These are phyloP conservation scores for Echiichthys vipera DNA, from an alignment of 2,797 vertebrate genomes.

Conservation along the genomic window DNA sequence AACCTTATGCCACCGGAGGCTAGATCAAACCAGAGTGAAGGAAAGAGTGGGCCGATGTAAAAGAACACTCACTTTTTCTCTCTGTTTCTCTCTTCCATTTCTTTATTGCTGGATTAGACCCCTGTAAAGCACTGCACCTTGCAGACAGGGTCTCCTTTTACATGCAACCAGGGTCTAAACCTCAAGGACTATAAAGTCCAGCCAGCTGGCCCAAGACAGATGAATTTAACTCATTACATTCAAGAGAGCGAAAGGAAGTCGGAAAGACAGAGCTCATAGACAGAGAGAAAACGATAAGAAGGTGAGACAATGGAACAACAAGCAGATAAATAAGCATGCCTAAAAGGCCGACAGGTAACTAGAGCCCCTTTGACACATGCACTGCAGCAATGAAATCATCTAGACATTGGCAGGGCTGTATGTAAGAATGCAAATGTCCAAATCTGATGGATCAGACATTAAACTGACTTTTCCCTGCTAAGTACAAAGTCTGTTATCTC, in stretches of 20 bases:
- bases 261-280: constrained; percentile 7
- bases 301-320: constrained; percentile 5
- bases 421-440: no score
- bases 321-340: neutral
- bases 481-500: no score
- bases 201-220: constrained; percentile 68
- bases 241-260: constrained; percentile 43
- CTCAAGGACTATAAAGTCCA: constrained; percentile 75
- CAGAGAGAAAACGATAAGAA: neutral
- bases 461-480: no score
- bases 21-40: constrained; percentile 61
- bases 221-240: constrained; percentile 69
- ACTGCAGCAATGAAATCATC: no score
- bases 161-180: constrained; percentile 65
- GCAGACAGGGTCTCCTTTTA: constrained; percentile 71
- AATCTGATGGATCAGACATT: no score
- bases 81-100: constrained; percentile 36
- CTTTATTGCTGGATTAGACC: constrained; percentile 80
- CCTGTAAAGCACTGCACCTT: constrained; percentile 77
- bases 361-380: no score
- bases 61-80: constrained; percentile 58
- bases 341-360: neutral
- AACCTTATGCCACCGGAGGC: constrained; percentile 52
- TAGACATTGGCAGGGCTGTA: no score
- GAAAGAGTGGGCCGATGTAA: constrained; percentile 58